phyloP scores from a whole-genome alignment of 1,140 invertebrate genomes.

The Hetaerina americana region DNA sequence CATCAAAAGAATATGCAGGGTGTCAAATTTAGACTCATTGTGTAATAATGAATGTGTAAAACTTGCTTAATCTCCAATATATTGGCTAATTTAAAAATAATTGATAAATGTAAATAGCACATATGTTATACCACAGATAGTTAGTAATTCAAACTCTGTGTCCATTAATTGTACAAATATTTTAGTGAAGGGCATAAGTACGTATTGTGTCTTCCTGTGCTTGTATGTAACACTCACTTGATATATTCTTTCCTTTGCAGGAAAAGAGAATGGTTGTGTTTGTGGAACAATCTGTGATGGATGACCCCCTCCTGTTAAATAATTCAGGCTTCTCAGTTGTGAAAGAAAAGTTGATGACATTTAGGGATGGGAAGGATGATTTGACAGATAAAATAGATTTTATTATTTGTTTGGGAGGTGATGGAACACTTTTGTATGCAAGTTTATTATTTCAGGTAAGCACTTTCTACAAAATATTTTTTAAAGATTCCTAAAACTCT shows the following conservation, averaged over 20 bases:
- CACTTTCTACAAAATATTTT: not conserved
- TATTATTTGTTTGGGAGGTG: conserved; percentile 88
- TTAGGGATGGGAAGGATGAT: conserved; percentile 61
- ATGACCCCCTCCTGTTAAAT: conserved; percentile 58
- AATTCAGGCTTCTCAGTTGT: conserved; percentile 56
- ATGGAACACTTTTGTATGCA: conserved; percentile 91
- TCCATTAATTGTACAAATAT: no score
- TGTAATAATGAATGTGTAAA: no score
- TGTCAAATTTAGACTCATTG: no score
- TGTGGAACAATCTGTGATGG: conserved; percentile 78
- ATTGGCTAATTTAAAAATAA: no score
- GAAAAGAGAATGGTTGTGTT: conserved; percentile 91
- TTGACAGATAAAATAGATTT: conserved; percentile 88
- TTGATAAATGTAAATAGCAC: no score
- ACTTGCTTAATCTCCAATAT: no score
- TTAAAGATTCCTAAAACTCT: not conserved
- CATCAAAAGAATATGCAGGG: no score
- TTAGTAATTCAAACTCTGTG: no score
- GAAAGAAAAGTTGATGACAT: conserved; percentile 75
- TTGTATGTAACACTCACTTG: no score
- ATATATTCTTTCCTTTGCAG: conserved; percentile 31
- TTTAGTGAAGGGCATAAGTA: no score
- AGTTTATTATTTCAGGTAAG: conserved; percentile 72
- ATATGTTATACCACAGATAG: no score
- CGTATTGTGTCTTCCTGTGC: no score